Conservation (phyloP, 2,113 vertebrate species). For the Oriolus oriolus region DNA sequence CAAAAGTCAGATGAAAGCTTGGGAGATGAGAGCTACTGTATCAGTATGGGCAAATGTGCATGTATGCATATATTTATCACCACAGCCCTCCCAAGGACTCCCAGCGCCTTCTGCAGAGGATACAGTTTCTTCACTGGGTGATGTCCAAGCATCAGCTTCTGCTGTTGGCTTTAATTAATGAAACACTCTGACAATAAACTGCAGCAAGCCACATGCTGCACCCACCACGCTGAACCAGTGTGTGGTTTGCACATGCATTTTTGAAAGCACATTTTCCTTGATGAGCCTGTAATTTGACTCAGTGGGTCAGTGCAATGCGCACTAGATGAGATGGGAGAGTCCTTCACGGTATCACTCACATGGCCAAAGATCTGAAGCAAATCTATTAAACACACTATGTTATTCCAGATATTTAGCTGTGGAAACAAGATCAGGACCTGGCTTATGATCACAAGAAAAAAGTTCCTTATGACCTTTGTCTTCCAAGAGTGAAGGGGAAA, state of each 20-base stretch:
- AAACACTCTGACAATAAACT: slow-evolving; percentile 34
- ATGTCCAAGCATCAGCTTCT: slow-evolving; percentile 38
- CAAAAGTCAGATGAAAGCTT: slow-evolving; percentile 15
- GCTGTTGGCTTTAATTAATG: not conserved
- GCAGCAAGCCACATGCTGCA: not conserved
- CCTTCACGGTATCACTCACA: slow-evolving; percentile 8
- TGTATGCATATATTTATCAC: slow-evolving; percentile 27
- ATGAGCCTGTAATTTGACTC: slow-evolving; percentile 35
- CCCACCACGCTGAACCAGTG: not conserved
- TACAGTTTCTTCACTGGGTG: slow-evolving; percentile 50
- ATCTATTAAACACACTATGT: slow-evolving; percentile 45
- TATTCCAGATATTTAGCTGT: slow-evolving; percentile 48
- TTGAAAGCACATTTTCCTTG: not conserved
- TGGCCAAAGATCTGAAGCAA: slow-evolving; percentile 45
- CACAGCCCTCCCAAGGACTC: not conserved
- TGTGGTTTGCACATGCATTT: not conserved
- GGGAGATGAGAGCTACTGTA: slow-evolving; percentile 7
- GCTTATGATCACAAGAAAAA: slow-evolving; percentile 53
- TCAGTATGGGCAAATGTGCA: slow-evolving; percentile 29
- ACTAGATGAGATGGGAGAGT: not conserved
- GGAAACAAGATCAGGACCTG: slow-evolving; percentile 60
- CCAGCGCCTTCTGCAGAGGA: slow-evolving; percentile 26
- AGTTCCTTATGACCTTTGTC: slow-evolving; percentile 49
- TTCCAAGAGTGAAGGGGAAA: slow-evolving; percentile 28
- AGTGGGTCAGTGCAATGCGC: not conserved